These are phyloP conservation scores for Cassiopea andromeda DNA, from an alignment of 30 jellyfish, hydroid and myxozoan genomes.

Conservation along the genomic window DNA sequence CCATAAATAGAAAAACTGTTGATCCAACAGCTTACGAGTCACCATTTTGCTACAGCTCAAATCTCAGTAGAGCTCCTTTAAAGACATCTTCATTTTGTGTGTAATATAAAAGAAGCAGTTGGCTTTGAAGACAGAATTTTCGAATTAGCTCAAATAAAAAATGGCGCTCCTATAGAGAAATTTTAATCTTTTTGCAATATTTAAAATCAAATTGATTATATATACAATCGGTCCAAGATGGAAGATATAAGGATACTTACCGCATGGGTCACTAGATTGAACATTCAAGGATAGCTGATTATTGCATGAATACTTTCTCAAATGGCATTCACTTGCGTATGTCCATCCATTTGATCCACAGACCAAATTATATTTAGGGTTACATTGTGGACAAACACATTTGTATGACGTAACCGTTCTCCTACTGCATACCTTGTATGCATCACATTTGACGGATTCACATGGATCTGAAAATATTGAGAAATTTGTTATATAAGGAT, in stretches of 20 bases:
- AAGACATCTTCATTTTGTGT: too few relatives aligned
- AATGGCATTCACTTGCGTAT: slow-evolving; percentile 85
- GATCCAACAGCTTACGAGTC: too few relatives aligned
- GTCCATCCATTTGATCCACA: slow-evolving; percentile 81
- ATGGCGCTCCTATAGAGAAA: background rate
- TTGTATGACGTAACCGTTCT: slow-evolving; percentile 25
- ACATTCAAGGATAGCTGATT: slow-evolving; percentile 2
- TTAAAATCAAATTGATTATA: too few relatives aligned
- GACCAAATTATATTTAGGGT: slow-evolving; percentile 45
- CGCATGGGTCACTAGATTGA: slow-evolving; percentile 62
- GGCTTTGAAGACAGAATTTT: background rate
- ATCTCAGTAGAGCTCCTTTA: too few relatives aligned
- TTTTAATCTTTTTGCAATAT: too few relatives aligned
- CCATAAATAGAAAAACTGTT: too few relatives aligned
- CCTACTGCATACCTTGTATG: slow-evolving; percentile 60
- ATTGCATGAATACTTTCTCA: slow-evolving; percentile 69
- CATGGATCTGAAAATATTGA: slow-evolving; percentile 74
- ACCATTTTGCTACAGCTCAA: too few relatives aligned
- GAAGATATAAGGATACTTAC: slow-evolving; percentile 39
- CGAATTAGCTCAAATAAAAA: too few relatives aligned
- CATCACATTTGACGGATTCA: slow-evolving; percentile 43
- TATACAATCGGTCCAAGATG: background rate
- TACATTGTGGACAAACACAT: slow-evolving; percentile 87
- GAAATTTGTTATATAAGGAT: background rate
- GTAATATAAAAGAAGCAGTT: background rate